Base-by-base conservation (phyloP, 2,113 vertebrate genomes). In the Suncus etruscus region DNA sequence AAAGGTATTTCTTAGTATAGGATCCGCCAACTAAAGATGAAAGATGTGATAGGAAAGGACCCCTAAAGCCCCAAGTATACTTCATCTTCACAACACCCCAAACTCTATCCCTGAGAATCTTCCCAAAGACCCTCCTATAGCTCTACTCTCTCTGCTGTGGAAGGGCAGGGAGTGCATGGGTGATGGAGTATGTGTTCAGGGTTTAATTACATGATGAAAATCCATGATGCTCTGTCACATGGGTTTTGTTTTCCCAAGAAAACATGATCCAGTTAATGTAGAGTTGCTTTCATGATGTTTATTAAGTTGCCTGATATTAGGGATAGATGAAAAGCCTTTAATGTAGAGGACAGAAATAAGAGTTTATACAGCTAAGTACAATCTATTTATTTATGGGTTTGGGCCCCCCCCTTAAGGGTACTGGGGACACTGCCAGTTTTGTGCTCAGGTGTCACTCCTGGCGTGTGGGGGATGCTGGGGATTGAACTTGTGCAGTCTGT, bases 1-100 rank as follows among this genome's bases (percentile, higher is more conserved):
- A 96, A 94, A 95, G 84, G 83, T 92, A 81, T 97, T 97, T 95
- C 94, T 91, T 92, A 83, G 94, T 92, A 86, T 92, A 95, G 92
- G 81, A 86, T 47, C 83, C 51, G 79, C 94, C 93, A 97, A 95
- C 96, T 94, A 97, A 95, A 92, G 81, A 93, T 90, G 85, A 50
- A 29, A 47, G 86, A 91, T 88, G 80, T 70, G 86, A 94, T 93
- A 90, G 94, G 93, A 95, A 94, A 92, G 70, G 93, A 24, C 68
- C 83, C 51, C 39, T 63, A 72, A 82, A 86, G 32, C 29, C 76
- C 39, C 91, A 68, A 63, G 29, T 24, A 31, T 39, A 58, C 86
- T 78, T 32, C 16, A 1, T 31, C 29, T 39, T 54, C 77, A 12
- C 39, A 65, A 61, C 20, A 2, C 65, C 22, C 11, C 11, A 84